Evolutionary conservation across 92 coral and sea anemone species (phyloP).

Genomic region (Zoanthus solanderi): DNA sequence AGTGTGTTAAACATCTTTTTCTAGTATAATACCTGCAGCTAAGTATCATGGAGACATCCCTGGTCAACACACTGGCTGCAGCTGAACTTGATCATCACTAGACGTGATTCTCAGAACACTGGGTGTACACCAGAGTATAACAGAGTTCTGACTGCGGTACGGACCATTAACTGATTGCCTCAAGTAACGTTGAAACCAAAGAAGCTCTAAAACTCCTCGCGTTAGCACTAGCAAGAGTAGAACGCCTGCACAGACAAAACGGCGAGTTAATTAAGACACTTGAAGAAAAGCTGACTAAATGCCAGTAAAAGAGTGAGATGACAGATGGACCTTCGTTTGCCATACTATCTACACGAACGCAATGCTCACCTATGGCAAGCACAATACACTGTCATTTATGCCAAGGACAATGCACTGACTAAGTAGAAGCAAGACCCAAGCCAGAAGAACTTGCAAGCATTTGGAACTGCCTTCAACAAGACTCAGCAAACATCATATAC

Average conservation of each 20-base stretch:
- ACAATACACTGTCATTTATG: neutral
- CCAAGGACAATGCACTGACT: neutral
- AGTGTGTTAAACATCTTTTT: constrained; percentile 49
- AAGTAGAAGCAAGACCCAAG: constrained; percentile 12
- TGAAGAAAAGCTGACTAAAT: no score
- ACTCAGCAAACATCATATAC: constrained; percentile 33
- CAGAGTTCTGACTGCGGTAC: constrained; percentile 52
- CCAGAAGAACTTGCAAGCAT: constrained; percentile 26
- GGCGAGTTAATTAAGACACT: no score
- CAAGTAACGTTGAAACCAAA: constrained; percentile 32
- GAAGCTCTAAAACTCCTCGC: neutral
- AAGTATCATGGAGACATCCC: constrained; percentile 54
- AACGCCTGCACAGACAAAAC: no score
- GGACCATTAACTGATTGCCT: constrained; percentile 47
- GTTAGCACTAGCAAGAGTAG: no score
- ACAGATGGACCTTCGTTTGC: constrained; percentile 2
- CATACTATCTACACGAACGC: constrained; percentile 1
- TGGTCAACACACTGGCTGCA: constrained; percentile 52
- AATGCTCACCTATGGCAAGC: neutral
- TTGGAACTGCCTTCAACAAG: constrained; percentile 13
- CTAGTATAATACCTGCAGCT: constrained; percentile 34
- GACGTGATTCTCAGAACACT: constrained; percentile 41
- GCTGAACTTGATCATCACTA: constrained; percentile 55
- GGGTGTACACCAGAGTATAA: constrained; percentile 40
- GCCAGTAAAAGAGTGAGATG: neutral